Conservation (phyloP, 2,888 invertebrate species). For the Galerucella pusilla region DNA sequence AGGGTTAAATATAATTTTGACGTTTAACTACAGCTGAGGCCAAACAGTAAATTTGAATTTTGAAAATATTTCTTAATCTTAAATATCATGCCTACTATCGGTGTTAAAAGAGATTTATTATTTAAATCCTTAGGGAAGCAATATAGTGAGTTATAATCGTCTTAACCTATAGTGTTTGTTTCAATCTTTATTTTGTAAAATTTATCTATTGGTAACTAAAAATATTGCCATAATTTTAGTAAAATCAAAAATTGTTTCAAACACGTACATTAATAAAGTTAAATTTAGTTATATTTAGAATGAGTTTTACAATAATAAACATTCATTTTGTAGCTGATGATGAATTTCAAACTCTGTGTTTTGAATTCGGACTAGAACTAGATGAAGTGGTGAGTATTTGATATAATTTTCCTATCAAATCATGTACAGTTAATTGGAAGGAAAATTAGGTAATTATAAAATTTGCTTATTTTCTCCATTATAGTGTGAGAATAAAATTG, state of each 20-base stretch:
- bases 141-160: constrained; percentile 75
- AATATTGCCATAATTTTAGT: neutral
- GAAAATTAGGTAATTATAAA: too few relatives aligned
- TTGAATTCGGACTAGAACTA: constrained; percentile 95
- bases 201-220: constrained; percentile 25
- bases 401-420: constrained; percentile 9
- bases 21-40: too few relatives aligned
- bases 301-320: too few relatives aligned
- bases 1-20: too few relatives aligned
- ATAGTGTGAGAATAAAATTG: too few relatives aligned
- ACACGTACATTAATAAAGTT: neutral
- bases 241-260: neutral
- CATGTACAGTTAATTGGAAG: too few relatives aligned
- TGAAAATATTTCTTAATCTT: too few relatives aligned
- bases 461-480: too few relatives aligned
- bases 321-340: constrained; percentile 82
- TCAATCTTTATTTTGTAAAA: constrained; percentile 7
- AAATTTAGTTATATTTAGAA: neutral
- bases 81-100: constrained; percentile 80
- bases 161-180: constrained; percentile 20
- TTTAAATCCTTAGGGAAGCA: constrained; percentile 79
- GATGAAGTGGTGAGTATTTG: constrained; percentile 91
- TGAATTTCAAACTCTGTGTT: constrained; percentile 95
- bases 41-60: too few relatives aligned
- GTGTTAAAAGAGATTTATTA: constrained; percentile 82